Evolutionary conservation across 37 sponge, comb jelly and placozoan genomes (phyloP).

Genomic region (Halichondria panicea): DNA sequence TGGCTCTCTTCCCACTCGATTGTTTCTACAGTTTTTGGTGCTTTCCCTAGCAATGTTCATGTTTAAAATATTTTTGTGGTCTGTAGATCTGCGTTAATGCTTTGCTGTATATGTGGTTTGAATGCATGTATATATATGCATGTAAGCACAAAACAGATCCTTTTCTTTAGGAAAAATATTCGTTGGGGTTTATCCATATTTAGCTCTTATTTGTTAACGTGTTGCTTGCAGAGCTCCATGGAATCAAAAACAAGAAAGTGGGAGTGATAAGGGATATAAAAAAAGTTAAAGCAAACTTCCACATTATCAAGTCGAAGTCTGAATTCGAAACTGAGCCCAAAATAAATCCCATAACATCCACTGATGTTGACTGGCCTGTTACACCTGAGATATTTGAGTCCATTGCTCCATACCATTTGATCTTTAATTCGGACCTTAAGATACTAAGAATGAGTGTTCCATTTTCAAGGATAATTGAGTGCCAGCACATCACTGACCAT

Average conservation of each 20-base stretch:
- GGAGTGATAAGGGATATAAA: neutral
- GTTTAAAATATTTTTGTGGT: too few species aligned
- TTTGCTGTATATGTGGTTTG: too few species aligned
- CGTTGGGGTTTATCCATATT: too few species aligned
- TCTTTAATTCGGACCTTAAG: conserved; percentile 1
- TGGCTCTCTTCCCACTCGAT: too few species aligned
- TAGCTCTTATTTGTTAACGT: neutral
- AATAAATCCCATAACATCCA: neutral
- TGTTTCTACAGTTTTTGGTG: too few species aligned
- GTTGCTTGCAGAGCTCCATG: neutral
- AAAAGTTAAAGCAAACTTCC: neutral
- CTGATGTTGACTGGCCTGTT: neutral
- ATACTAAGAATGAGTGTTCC: neutral
- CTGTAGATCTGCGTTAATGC: too few species aligned
- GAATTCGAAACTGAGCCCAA: neutral
- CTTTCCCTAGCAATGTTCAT: too few species aligned
- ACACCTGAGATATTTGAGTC: neutral
- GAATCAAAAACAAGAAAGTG: neutral
- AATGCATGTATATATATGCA: too few species aligned
- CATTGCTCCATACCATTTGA: neutral
- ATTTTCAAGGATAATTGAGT: neutral
- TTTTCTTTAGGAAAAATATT: too few species aligned
- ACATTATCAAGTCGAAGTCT: neutral
- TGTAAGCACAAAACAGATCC: too few species aligned
- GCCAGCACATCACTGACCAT: neutral